Evolutionary conservation across 2,113 vertebrate species (phyloP).

Genomic region (Dasyurus viverrinus): DNA sequence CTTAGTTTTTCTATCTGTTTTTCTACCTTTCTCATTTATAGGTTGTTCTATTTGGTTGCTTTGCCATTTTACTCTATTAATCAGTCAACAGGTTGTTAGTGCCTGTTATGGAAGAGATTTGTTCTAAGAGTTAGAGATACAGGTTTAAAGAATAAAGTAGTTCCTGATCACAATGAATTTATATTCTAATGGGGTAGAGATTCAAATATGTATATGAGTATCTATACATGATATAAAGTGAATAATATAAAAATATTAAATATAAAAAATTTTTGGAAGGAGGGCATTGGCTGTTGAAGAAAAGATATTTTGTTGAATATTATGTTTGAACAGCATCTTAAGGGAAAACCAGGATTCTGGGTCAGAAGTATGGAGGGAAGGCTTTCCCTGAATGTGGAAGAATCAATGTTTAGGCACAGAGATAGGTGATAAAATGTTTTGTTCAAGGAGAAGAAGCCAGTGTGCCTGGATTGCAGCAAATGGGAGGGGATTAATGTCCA

Average conservation of each 20-base stretch:
- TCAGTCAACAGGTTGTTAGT: not conserved
- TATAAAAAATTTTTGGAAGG: not conserved
- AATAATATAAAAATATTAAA: not conserved
- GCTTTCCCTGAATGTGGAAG: not conserved
- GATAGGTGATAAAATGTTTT: not conserved
- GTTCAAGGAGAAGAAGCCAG: not conserved
- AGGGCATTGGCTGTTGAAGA: not conserved
- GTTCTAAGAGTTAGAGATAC: not conserved
- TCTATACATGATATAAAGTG: not conserved
- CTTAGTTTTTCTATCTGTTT: not conserved
- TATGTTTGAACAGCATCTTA: not conserved
- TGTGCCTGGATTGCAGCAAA: not conserved
- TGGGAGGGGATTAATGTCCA: not conserved
- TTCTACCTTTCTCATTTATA: not conserved
- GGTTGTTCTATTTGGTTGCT: not conserved
- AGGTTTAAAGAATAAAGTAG: not conserved
- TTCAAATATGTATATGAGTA: not conserved
- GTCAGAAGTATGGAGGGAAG: not conserved
- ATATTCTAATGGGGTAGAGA: not conserved
- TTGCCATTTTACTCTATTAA: not conserved
- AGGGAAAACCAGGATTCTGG: not conserved
- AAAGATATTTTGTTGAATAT: not conserved
- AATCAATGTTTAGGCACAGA: not conserved
- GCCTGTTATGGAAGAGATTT: not conserved
- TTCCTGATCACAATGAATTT: not conserved